Conservation (phyloP, 2,797 vertebrate species). For the Parambassis ranga region DNA sequence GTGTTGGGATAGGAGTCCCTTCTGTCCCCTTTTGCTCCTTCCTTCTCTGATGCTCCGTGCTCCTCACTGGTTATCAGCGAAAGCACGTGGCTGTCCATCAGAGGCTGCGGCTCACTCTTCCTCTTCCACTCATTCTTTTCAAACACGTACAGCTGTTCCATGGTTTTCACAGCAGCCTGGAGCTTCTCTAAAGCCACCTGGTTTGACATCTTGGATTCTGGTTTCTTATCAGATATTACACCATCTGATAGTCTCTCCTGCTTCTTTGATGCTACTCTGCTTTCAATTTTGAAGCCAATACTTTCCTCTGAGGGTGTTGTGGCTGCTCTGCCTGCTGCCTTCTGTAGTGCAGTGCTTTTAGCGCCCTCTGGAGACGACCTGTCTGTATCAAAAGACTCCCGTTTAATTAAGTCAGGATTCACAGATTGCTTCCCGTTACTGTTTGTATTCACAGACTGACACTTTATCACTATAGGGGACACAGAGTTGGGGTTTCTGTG, state of each 20-base stretch:
- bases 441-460: slow-evolving; percentile 88
- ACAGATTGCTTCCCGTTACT: slow-evolving; percentile 64
- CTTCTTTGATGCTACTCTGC: slow-evolving; percentile 71
- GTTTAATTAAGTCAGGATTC: slow-evolving; percentile 42
- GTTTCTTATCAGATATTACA: slow-evolving; percentile 77
- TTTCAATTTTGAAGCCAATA: slow-evolving; percentile 78
- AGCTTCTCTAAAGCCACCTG: slow-evolving; percentile 89
- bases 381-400: slow-evolving; percentile 50
- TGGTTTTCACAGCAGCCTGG: slow-evolving; percentile 92
- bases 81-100: slow-evolving; percentile 88
- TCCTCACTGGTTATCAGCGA: slow-evolving; percentile 85
- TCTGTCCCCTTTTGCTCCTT: slow-evolving; percentile 22
- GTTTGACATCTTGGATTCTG: slow-evolving; percentile 73
- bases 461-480: slow-evolving; percentile 92
- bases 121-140: slow-evolving; percentile 92
- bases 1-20: slow-evolving; percentile 65
- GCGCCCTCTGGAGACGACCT: slow-evolving; percentile 83
- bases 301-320: slow-evolving; percentile 75
- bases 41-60: slow-evolving; percentile 43
- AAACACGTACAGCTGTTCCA: slow-evolving; percentile 97
- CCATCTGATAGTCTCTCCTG: slow-evolving; percentile 73
- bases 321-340: slow-evolving; percentile 67
- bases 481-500: slow-evolving; percentile 72
- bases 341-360: slow-evolving; percentile 74
- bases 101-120: slow-evolving; percentile 78